Evolutionary conservation across 2,888 invertebrate species (phyloP), one percentile per base, ranked within the genome.

Genomic region (Melieria crassipennis): DNA sequence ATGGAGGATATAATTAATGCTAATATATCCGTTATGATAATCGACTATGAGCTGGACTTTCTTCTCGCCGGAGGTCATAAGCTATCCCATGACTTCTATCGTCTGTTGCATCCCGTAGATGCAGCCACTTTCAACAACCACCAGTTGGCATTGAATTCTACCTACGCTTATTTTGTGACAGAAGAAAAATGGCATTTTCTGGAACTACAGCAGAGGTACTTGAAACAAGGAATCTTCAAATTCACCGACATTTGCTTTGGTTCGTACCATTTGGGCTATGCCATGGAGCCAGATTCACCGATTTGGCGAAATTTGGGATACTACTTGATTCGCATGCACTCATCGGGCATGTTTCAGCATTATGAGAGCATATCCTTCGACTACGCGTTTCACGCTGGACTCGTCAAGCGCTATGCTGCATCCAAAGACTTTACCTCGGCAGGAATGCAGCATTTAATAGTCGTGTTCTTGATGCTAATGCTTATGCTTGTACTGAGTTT

Each of bases 11-110:
- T 84, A 2, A 57, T 84, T 10, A 56, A 30, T 7, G 77, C 78
- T 0, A 74, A 82, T 45, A 56, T 84, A 16, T 78, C 81, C 0
- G 80, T 83, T 6, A 81, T 84, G 83, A 79, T 84, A 55, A 79
- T 83, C 5, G 83, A 85, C 64, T 83, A 82, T 57, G 84, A 85
- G 52, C 45, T 79, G 72, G 79, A 83, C 5, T 83, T 83, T 63
- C 69, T 83, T 3, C 45, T 11, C 10, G 46, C 76, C 10, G 5
- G 71, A 7, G 62, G 77, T 42, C 57, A 67, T 11, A 71, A 76
- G 10, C 55, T 80, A 6, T 66, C 78, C 0, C 16, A 55, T 0
- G 78, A 75, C 3, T 83, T 83, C 6, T 62, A 67, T 0, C 46
- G 76, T 3, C 73, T 83, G 4, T 52, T 83, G 7, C 52, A 71